These are phyloP conservation scores for Tetramorium alpestre DNA, from an alignment of 1,140 invertebrate species.

Conservation along the genomic window DNA sequence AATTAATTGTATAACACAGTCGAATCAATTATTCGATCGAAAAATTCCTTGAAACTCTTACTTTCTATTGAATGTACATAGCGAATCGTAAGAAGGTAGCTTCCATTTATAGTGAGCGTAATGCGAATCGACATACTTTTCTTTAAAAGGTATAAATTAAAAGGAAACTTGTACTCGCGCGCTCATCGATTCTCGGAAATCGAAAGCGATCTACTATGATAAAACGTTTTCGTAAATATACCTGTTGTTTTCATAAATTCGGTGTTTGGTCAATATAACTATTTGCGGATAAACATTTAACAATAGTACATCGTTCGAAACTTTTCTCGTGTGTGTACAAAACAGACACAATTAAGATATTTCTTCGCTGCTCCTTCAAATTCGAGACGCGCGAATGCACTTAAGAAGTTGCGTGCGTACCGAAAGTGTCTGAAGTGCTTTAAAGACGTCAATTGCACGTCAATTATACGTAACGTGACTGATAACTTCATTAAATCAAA, in stretches of 20 bases:
- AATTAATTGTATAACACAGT: neutral
- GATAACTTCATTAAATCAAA: constrained; percentile 17
- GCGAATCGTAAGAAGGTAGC: constrained; percentile 27
- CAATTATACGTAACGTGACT: neutral
- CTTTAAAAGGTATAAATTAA: constrained; percentile 65
- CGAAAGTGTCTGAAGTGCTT: constrained; percentile 7
- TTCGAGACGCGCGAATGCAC: neutral
- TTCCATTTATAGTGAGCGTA: constrained; percentile 61
- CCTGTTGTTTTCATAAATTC: neutral
- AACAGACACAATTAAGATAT: neutral
- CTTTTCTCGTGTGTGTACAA: neutral
- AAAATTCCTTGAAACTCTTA: constrained; percentile 33
- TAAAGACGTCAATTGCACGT: constrained; percentile 31
- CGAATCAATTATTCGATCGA: neutral
- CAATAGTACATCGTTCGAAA: neutral
- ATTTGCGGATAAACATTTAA: neutral
- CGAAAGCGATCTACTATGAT: constrained; percentile 1
- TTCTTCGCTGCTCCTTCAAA: neutral
- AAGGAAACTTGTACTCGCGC: constrained; percentile 43
- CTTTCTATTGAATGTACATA: constrained; percentile 44
- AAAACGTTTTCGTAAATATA: neutral
- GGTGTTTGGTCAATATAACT: neutral
- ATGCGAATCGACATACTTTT: constrained; percentile 59
- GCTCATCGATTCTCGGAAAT: constrained; percentile 37
- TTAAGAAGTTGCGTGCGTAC: constrained; percentile 21